Evolutionary conservation across 2,888 invertebrate genomes (phyloP).

Genomic region (Trissolcus japonicus): DNA sequence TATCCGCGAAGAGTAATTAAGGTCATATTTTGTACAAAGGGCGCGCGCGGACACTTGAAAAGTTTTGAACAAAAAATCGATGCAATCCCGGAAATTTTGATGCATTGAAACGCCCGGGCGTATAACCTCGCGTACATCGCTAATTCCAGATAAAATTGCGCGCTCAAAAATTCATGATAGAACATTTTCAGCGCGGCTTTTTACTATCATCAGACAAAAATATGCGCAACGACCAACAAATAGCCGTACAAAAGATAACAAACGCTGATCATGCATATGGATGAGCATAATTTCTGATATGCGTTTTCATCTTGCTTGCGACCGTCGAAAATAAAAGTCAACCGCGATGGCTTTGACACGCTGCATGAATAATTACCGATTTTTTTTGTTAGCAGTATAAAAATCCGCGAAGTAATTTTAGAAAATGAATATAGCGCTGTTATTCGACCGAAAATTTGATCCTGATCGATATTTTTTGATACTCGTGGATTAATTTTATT

Average conservation of each 20-base stretch:
- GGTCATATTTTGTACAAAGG: conserved; percentile 29
- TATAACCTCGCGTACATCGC: neutral
- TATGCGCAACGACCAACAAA: conserved; percentile 31
- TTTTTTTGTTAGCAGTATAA: neutral
- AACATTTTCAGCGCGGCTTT: conserved; percentile 23
- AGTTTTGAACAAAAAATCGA: conserved; percentile 24
- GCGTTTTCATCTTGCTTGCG: conserved; percentile 30
- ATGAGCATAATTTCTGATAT: conserved; percentile 38
- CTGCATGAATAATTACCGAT: conserved; percentile 30
- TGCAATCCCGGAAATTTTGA: conserved; percentile 14
- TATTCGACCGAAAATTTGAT: neutral
- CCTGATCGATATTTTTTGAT: no score
- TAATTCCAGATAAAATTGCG: conserved; percentile 15
- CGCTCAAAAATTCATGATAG: conserved; percentile 24
- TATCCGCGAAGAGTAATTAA: conserved; percentile 37
- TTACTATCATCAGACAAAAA: conserved; percentile 20
- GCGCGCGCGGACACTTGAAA: conserved; percentile 11
- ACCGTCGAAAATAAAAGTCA: conserved; percentile 26
- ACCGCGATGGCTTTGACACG: conserved; percentile 10
- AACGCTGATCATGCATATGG: conserved; percentile 45
- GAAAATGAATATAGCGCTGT: neutral
- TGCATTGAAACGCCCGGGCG: conserved; percentile 12
- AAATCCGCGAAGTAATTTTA: neutral
- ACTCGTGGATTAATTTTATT: no score
- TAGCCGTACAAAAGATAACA: conserved; percentile 34